Evolutionary conservation across 1,140 invertebrate genomes (phyloP), one percentile per base, ranked within the genome.

Genomic region (Ylistrum balloti): DNA sequence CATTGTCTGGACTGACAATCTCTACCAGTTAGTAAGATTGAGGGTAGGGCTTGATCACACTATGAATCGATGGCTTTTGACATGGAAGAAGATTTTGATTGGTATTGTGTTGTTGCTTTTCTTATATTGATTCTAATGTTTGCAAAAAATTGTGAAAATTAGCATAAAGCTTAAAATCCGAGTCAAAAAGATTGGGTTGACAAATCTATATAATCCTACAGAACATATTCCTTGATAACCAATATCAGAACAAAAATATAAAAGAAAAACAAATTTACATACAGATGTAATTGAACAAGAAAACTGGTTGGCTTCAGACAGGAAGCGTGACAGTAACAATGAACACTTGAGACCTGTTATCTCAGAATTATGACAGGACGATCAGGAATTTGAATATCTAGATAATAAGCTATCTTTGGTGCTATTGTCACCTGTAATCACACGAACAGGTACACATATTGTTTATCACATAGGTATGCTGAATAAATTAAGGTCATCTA

Each of bases 331-430:
- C 56, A 74, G 22, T 5, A 11, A 28, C n/a, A 28, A 74, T 74
- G 5, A 74, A n/a, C 22, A 28, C n/a, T 11, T 74, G n/a, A 74
- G n/a, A 0, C 56, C 28, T 1, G 11, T 74, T n/a, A 74, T 74
- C 56, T 74, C 56, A n/a, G 56, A 74, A 74, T 74, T n/a, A 74
- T 74, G 56, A 74, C 56, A 74, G 56, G 56, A n/a, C 56, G 1
- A 74, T 74, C 22, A 28, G 56, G 56, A 74, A 74, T 74, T 74
- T n/a, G 56, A 74, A 17, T 9, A 5, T 5, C 1, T 0, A 74
- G 56, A 74, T 74, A 74, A 74, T 74, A 74, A 74, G 56, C 56
- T 74, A 74, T 74, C 56, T 74, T n/a, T 1, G 56, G 56, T 11
- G 28, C 56, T 28, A 9, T 74, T 17, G n/a, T 74, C n/a, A 74